phyloP scores from a whole-genome alignment of 2,888 invertebrate genomes.

The Ctenicera cuprea region DNA sequence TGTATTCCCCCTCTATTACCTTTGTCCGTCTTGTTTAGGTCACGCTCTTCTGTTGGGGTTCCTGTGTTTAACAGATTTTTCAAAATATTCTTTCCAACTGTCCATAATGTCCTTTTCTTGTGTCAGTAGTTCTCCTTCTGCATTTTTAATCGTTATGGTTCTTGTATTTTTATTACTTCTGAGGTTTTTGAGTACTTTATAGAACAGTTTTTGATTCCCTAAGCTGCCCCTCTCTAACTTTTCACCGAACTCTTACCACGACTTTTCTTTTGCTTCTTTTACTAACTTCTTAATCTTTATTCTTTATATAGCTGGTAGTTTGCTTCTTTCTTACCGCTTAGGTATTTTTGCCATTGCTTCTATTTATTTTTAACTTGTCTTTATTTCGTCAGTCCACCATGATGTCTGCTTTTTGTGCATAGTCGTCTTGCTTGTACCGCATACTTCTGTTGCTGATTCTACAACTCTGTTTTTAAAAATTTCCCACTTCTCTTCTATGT shows the following conservation, averaged over 20 bases:
- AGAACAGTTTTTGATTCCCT: neutral
- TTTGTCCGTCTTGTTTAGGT: neutral
- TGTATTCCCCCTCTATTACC: too few relatives aligned
- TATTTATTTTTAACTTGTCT: neutral
- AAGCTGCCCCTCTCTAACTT: neutral
- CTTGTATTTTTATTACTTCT: neutral
- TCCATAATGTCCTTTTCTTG: neutral
- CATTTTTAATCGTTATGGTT: neutral
- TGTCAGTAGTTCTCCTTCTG: neutral
- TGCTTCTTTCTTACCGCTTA: neutral
- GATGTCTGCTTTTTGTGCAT: slow-evolving; percentile 3
- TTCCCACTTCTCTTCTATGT: slow-evolving; percentile 2
- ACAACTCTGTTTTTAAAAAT: neutral
- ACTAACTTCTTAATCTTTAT: too few relatives aligned
- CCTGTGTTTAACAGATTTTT: neutral
- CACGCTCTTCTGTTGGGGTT: neutral
- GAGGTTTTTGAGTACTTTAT: neutral
- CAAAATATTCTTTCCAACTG: neutral
- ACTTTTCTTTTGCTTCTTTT: neutral
- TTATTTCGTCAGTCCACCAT: slow-evolving; percentile 5
- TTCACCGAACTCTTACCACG: neutral
- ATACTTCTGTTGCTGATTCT: slow-evolving; percentile 11
- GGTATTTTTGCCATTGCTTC: neutral
- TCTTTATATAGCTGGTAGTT: neutral
- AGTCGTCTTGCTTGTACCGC: neutral